Evolutionary conservation across 2,797 vertebrate species (phyloP), one percentile per base, ranked within the genome.

Genomic region (Salarias fasciatus): DNA sequence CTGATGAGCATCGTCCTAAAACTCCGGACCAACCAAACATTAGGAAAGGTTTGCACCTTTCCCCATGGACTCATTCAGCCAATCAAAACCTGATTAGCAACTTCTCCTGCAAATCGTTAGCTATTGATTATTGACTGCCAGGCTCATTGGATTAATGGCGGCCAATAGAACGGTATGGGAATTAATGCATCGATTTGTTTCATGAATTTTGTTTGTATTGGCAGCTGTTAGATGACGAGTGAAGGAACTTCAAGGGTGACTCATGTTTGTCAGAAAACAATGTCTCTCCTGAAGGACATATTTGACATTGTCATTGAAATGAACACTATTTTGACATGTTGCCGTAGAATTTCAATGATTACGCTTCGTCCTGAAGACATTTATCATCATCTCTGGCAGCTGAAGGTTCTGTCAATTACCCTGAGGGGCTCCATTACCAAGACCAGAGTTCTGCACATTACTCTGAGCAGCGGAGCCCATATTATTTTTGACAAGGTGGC

Each of bases 71-170:
- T 77, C 41, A 72, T 86, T 88, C 69, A 52, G 65, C 82, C 80
- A 85, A 82, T 87, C 83, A 83, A 68, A 86, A 68, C 60, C 68
- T 77, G 73, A 89, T 92, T 83, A 90, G 79, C 56, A 80, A 75
- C 63, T 78, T 86, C 63, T 69, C 63, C 41, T 63, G 57, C 77
- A 64, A 69, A 83, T 89, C 77, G 60, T 69, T 86, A 63, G 14
- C 5, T 71, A 92, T 87, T 75, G 86, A 91, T 88, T 89, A 90
- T 88, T 54, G 79, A 76, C 31, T 40, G 2, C 28, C 11, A 31
- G 37, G 41, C 69, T 86, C 75, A 90, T 82, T 88, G 82, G 86
- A 92, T 91, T 91, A 91, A 82, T 79, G 18, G 31, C 59, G 67
- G 79, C 56, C 75, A 53, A 64, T 56, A 78, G 79, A n/a, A 13